Percentiles rank a stretch among this genome's conserved stretches.
phyloP scores from a whole-genome alignment of 2,797 vertebrate species.

The Sebastes steindachneri region DNA sequence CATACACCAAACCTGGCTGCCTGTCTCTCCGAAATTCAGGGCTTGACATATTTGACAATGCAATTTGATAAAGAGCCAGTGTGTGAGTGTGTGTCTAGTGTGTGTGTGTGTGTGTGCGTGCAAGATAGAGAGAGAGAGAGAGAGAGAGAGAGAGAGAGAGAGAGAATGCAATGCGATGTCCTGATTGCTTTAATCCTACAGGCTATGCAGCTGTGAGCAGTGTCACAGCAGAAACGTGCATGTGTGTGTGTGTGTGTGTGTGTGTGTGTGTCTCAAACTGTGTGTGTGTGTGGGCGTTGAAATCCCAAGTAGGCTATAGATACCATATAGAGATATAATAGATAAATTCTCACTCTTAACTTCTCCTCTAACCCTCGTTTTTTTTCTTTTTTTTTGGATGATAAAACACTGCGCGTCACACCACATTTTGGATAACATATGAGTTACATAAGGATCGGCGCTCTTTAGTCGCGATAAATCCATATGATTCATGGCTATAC shows the following conservation, averaged over 20 bases:
- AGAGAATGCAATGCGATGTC: slow-evolving; percentile 83
- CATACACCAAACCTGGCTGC: slow-evolving; percentile 37
- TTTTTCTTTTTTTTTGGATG: not conserved
- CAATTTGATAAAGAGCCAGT: slow-evolving; percentile 75
- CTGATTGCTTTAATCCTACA: slow-evolving; percentile 93
- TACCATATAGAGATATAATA: slow-evolving; percentile 36
- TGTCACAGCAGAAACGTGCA: slow-evolving; percentile 73
- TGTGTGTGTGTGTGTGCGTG: slow-evolving; percentile 5
- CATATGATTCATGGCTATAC: slow-evolving; percentile 56
- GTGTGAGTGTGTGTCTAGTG: slow-evolving; percentile 34
- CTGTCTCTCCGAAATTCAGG: slow-evolving; percentile 52
- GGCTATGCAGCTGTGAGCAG: slow-evolving; percentile 98
- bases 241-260: slow-evolving; percentile 23
- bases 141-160: not conserved
- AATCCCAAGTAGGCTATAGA: slow-evolving; percentile 82
- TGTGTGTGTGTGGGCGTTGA: slow-evolving; percentile 88
- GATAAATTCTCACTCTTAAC: slow-evolving; percentile 50
- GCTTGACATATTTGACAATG: slow-evolving; percentile 75
- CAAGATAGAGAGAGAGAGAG: not conserved
- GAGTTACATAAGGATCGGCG: slow-evolving; percentile 68
- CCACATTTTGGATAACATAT: slow-evolving; percentile 32
- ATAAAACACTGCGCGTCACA: slow-evolving; percentile 22
- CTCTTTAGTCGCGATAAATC: slow-evolving; percentile 57
- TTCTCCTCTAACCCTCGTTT: slow-evolving; percentile 4
- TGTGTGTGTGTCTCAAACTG: slow-evolving; percentile 36